These are phyloP conservation scores for Tethea ocularis DNA, from an alignment of 2,888 invertebrate genomes.

Conservation along the genomic window DNA sequence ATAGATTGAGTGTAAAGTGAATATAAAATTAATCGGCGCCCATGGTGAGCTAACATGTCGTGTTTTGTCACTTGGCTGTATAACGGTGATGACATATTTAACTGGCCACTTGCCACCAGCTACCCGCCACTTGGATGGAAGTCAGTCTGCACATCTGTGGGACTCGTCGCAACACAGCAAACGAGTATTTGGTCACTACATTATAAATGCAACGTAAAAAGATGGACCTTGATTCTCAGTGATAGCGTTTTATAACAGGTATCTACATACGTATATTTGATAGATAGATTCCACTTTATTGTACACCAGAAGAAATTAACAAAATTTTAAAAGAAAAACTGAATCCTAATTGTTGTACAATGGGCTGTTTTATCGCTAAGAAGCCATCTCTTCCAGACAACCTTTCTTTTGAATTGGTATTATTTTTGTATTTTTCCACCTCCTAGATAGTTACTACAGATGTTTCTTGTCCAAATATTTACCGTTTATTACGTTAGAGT, in stretches of 20 bases:
- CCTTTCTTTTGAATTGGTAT: neutral
- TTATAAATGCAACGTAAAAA: conserved; percentile 28
- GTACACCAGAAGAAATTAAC: too few species aligned
- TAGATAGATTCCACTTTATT: too few species aligned
- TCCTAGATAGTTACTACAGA: neutral
- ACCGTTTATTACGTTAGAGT: neutral
- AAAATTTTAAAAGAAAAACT: too few species aligned
- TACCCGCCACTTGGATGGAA: conserved; percentile 25
- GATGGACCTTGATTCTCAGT: conserved; percentile 16
- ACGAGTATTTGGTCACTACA: conserved; percentile 39
- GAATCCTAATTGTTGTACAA: too few species aligned
- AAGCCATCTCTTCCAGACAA: too few species aligned
- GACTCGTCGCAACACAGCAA: conserved; percentile 30
- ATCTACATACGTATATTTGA: neutral
- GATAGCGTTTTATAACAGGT: neutral
- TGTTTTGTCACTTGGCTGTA: conserved; percentile 43
- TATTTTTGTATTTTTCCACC: neutral
- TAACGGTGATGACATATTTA: conserved; percentile 71
- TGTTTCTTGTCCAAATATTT: conserved; percentile 2
- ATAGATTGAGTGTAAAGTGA: conserved; percentile 10
- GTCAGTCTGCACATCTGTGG: conserved; percentile 21
- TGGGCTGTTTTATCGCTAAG: too few species aligned
- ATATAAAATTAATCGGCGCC: conserved; percentile 28
- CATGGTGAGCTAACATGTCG: conserved; percentile 18
- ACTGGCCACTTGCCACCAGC: conserved; percentile 44